Evolutionary conservation across 2,797 vertebrate genomes (phyloP).

Genomic region (Phataginus tetradactyla): DNA sequence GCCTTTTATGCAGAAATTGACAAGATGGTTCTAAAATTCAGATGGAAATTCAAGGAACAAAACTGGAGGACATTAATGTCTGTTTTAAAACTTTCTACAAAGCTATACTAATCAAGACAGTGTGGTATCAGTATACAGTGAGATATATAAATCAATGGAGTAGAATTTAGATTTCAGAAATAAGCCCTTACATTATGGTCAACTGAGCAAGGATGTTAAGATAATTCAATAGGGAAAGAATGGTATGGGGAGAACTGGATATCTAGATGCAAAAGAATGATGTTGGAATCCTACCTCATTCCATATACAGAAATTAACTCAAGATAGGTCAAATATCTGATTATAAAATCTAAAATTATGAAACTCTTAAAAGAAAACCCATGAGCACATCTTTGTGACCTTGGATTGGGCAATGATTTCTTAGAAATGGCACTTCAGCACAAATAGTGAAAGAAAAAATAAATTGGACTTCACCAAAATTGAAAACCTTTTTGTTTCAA

Average conservation of each 20-base stretch:
- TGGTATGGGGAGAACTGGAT: neutral
- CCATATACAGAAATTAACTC: neutral
- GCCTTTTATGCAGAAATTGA: neutral
- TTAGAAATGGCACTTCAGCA: neutral
- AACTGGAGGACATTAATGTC: neutral
- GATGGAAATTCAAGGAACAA: neutral
- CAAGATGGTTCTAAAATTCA: neutral
- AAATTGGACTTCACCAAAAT: neutral
- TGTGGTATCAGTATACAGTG: neutral
- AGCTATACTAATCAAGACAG: neutral
- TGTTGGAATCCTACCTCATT: neutral
- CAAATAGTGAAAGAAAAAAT: neutral
- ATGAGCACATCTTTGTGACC: neutral
- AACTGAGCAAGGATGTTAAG: neutral
- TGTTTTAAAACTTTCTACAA: conserved; percentile 32
- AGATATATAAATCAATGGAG: neutral
- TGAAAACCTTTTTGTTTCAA: neutral
- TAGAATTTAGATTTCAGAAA: conserved; percentile 1
- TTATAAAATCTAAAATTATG: neutral
- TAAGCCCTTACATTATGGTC: neutral
- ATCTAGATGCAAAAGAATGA: neutral
- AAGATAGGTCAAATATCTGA: neutral
- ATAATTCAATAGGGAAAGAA: neutral
- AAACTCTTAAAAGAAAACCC: neutral
- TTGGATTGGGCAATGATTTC: neutral